These are phyloP conservation scores for Gandaritis pyraliata DNA, from an alignment of 2,888 invertebrate genomes.

Conservation along the genomic window DNA sequence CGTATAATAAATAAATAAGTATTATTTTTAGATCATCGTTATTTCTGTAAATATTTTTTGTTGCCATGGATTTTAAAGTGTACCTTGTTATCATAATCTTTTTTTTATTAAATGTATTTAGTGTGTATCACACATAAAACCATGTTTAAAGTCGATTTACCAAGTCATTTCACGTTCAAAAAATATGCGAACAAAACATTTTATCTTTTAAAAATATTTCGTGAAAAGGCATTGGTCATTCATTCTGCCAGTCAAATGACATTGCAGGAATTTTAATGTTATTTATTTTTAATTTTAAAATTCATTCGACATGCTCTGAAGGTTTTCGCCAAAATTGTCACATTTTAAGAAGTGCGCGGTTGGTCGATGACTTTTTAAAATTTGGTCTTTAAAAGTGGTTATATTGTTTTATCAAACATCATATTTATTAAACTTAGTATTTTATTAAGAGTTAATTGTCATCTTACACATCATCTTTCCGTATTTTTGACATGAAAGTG, in stretches of 20 bases:
- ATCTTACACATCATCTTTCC: no score
- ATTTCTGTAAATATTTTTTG: no score
- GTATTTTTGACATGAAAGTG: no score
- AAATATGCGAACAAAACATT: constrained; percentile 19
- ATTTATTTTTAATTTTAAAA: constrained; percentile 31
- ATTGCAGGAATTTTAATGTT: constrained; percentile 38
- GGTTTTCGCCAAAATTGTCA: constrained; percentile 16
- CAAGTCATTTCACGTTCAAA: constrained; percentile 25
- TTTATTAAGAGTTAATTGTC: no score
- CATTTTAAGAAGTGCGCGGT: constrained; percentile 5
- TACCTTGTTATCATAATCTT: no score
- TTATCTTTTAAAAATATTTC: constrained; percentile 23
- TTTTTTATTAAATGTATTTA: background rate
- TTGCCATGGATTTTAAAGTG: no score
- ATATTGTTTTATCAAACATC: no score
- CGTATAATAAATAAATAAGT: no score
- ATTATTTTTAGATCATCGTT: no score
- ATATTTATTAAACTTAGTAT: no score
- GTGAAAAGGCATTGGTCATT: constrained; percentile 30
- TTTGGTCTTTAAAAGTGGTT: background rate
- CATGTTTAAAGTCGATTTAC: constrained; percentile 6
- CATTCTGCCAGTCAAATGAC: constrained; percentile 39
- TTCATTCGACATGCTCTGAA: constrained; percentile 21
- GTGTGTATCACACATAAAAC: background rate
- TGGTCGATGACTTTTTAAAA: constrained; percentile 6